Base-by-base conservation (phyloP, 2,113 vertebrate genomes). In the Ardeotis arabs region DNA sequence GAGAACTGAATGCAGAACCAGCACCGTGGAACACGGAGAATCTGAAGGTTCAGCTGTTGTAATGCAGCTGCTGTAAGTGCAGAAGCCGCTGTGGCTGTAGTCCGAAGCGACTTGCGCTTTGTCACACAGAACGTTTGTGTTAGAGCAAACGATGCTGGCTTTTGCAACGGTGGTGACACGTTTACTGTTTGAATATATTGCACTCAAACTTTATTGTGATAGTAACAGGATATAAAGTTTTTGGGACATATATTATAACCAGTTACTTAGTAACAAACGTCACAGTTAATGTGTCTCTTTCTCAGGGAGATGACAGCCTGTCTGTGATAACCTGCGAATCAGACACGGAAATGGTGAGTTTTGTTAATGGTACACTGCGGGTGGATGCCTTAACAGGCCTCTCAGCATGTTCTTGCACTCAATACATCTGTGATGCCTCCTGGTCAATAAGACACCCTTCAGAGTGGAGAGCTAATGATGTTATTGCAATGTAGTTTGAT, bases 271-370 rank as follows among this genome's bases (percentile, higher is more conserved):
- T 18, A 56, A 27, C 6, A 44, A 12, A 35, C 45, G 25, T 92
- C 7, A 70, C 37, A 28, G 9, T 18, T 66, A 68, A 18, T 73
- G 68, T 90, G 1, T 97, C 79, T 96, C 9, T 95, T 97, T 87
- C 81, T 35, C 70, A 99, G 99, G 98, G 97, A 47, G 99, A 98
- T 76, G 99, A 99, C 85, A 97, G 96, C 94, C 96, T 98, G 39
- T 98, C 98, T 60, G 97, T 97, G 47, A 86, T 97, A 35, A 98
- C 98, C 77, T 98, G 98, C 45, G 93, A 98, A 75, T 98, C 98
- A 6, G 98, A 98, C 80, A 89, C 93, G 19, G 98, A 98, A 77
- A 93, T 93, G 98, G 99, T 99, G 98, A 98, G 96, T 94, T 79
- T 16, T 14, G 9, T 7, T 19, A 18, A 31, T 9, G 6, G 7